Evolutionary conservation across 2,888 invertebrate genomes (phyloP).

Genomic region (Synergus laeviventris): DNA sequence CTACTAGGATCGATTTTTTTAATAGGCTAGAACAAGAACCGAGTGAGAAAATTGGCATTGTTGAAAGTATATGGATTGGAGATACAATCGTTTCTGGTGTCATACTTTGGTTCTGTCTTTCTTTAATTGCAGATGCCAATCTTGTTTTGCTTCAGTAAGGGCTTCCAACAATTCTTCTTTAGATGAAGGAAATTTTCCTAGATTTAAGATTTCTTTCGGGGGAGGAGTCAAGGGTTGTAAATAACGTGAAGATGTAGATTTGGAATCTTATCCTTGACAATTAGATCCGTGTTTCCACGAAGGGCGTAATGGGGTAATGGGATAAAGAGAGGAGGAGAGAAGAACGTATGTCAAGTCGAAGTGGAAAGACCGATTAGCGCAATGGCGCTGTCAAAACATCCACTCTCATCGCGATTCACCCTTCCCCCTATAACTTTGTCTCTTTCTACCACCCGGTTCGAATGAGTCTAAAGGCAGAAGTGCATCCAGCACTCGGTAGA

Average conservation of each 20-base stretch:
- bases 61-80: neutral
- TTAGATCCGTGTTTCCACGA: constrained; percentile 55
- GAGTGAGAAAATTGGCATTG: neutral
- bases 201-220: neutral
- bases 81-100: neutral
- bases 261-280: constrained; percentile 45
- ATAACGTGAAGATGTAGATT: neutral
- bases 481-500: constrained; percentile 58
- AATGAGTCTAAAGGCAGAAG: constrained; percentile 58
- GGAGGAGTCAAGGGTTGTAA: neutral
- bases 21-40: neutral
- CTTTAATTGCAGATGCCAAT: no score
- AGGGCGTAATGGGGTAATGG: constrained; percentile 51
- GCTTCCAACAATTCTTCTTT: no score
- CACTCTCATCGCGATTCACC: constrained; percentile 48
- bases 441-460: constrained; percentile 49
- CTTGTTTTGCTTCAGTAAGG: no score
- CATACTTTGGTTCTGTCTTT: no score
- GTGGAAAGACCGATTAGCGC: constrained; percentile 73
- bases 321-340: constrained; percentile 47
- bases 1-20: constrained; percentile 3
- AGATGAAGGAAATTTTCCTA: no score
- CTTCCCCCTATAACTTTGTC: constrained; percentile 33
- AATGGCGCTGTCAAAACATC: constrained; percentile 72
- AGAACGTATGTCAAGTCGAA: constrained; percentile 55